A percentile compares a stretch with the other conserved stretches of the same genome.
Evolutionary conservation across 2,888 invertebrate species (phyloP).

Genomic region (Lochmaea crataegi): DNA sequence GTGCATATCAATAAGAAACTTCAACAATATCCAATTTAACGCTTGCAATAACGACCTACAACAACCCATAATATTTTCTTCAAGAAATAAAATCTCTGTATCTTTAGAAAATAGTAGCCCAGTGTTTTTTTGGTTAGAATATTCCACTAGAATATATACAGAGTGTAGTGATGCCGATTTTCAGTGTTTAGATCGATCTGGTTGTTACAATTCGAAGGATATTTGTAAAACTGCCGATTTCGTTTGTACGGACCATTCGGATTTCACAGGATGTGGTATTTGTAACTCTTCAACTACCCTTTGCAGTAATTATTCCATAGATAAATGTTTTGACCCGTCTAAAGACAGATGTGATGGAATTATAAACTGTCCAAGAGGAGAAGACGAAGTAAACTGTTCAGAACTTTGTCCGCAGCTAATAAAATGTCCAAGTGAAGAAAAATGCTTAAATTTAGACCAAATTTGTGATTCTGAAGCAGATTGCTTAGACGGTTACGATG

Average conservation of each 20-base stretch:
- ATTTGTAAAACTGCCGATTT: slow-evolving; percentile 23
- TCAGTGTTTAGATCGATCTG: slow-evolving; percentile 40
- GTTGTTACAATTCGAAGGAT: slow-evolving; percentile 40
- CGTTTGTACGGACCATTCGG: slow-evolving; percentile 43
- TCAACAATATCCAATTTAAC: slow-evolving; percentile 17
- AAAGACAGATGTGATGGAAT: slow-evolving; percentile 37
- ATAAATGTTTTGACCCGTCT: slow-evolving; percentile 23
- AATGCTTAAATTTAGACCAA: slow-evolving; percentile 37
- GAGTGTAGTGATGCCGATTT: slow-evolving; percentile 38
- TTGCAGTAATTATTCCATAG: slow-evolving; percentile 27
- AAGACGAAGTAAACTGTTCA: slow-evolving; percentile 43
- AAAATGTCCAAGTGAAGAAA: slow-evolving; percentile 38
- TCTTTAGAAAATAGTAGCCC: slow-evolving; percentile 14
- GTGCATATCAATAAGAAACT: slow-evolving; percentile 29
- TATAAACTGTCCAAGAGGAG: slow-evolving; percentile 40
- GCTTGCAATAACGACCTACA: slow-evolving; percentile 25
- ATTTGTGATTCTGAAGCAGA: slow-evolving; percentile 37
- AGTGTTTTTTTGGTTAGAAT: slow-evolving; percentile 29
- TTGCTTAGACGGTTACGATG: slow-evolving; percentile 39
- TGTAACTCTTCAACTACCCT: slow-evolving; percentile 32
- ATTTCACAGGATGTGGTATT: slow-evolving; percentile 33
- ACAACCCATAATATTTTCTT: slow-evolving; percentile 25
- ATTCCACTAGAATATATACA: slow-evolving; percentile 20
- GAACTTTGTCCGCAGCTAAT: slow-evolving; percentile 34
- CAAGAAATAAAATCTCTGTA: slow-evolving; percentile 27